Evolutionary conservation across 2,797 vertebrate genomes (phyloP), one percentile per base, ranked within the genome.

Genomic region (Microctenopoma stevenorrisi): DNA sequence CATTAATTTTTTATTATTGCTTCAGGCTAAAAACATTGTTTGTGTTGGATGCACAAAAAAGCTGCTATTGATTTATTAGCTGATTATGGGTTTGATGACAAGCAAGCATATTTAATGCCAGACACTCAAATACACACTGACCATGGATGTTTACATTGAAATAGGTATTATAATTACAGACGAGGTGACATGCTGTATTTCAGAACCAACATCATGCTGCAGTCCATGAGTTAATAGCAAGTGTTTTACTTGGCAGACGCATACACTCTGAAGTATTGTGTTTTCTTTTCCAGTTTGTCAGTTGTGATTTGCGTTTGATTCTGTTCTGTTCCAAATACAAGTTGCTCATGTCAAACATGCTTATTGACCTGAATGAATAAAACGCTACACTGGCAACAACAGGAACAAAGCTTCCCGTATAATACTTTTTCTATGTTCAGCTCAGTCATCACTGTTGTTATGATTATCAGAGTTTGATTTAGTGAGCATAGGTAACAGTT

Each of bases 201-300:
- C 28, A 66, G 56, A 67, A n/a, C 4, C 44, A 42, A 51, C 56
- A 13, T 44, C 57, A 47, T 59, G 52, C 61, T 72, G 66, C 49
- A 51, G 48, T 65, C 60, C 28, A 25, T 4, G n/a, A 52, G 49
- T 63, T 52, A 61, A 26, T 14, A 7, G 64, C 57, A 42, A 47
- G 40, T 75, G 58, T 82, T 89, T 84, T 48, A 55, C 40, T 78
- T 88, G 82, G 83, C 88, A 63, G 26, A 25, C 26, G 35, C 15
- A 35, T 38, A 26, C 25, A 49, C 62, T 75, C 49, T 59, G 54
- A 82, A 76, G 72, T 68, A 70, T 72, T 84, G 46, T 60, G 69
- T 54, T 82, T 86, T 71, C 72, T 76, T 82, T 87, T 64, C 81
- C 75, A 79, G 64, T 86, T 88, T 83, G 72, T 60, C 72, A 72